A percentile compares a stretch with the other conserved stretches of the same genome.
Evolutionary conservation across 23 tunicate genomes (phyloP).

Genomic region (Phallusia fumigata): DNA sequence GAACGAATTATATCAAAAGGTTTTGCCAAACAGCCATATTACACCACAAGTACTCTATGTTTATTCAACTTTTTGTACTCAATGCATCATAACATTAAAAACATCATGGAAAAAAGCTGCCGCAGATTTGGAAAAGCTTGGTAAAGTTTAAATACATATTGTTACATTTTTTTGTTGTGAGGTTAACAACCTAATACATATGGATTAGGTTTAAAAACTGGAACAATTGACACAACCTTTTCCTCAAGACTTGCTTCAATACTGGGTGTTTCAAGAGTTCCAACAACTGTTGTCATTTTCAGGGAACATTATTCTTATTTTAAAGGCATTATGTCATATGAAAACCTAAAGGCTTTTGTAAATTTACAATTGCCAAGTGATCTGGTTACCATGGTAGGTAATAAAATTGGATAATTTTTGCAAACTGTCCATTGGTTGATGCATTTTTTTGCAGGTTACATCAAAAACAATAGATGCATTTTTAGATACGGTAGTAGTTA

Average conservation of each 20-base stretch:
- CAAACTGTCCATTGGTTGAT: too few relatives aligned
- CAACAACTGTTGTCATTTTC: slow-evolving; percentile 61
- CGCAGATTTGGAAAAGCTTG: slow-evolving; percentile 63
- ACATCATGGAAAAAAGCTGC: slow-evolving; percentile 81
- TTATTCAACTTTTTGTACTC: slow-evolving; percentile 73
- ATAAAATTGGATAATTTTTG: not conserved
- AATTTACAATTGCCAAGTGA: slow-evolving; percentile 54
- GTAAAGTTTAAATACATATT: slow-evolving; percentile 26
- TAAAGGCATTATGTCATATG: slow-evolving; percentile 56
- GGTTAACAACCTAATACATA: not conserved
- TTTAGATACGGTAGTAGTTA: slow-evolving; percentile 29
- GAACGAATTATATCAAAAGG: slow-evolving; percentile 25
- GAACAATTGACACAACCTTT: slow-evolving; percentile 70
- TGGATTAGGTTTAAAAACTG: slow-evolving; percentile 56
- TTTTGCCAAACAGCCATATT: slow-evolving; percentile 66
- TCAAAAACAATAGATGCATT: slow-evolving; percentile 30
- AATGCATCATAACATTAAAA: slow-evolving; percentile 62
- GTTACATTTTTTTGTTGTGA: too few relatives aligned
- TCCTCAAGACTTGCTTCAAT: slow-evolving; percentile 50
- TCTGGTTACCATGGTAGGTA: slow-evolving; percentile 49
- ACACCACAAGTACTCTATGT: slow-evolving; percentile 82
- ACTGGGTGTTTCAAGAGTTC: slow-evolving; percentile 52
- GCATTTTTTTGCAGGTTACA: slow-evolving; percentile 35
- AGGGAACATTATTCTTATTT: slow-evolving; percentile 56
- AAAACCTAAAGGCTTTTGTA: slow-evolving; percentile 55